Percentiles rank a stretch among this genome's conserved stretches.
Evolutionary conservation across 1,140 invertebrate genomes (phyloP).

Genomic region (Drosophila asahinai): DNA sequence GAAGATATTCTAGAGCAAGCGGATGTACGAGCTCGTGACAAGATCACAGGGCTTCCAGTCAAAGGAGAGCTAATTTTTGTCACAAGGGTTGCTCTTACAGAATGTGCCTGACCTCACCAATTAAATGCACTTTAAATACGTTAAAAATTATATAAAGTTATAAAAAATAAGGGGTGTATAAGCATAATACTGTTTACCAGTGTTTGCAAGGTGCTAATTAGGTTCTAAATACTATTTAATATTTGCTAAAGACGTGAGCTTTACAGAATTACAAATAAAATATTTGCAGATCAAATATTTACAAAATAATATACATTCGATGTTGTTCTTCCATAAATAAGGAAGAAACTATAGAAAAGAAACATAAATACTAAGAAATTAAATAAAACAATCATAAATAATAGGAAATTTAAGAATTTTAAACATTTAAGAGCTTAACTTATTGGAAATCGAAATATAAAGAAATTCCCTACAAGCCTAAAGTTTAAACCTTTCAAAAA

Average conservation of each 20-base stretch:
- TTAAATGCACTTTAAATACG: neutral
- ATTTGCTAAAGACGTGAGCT: neutral
- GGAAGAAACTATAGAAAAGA: too few relatives aligned
- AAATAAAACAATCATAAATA: too few relatives aligned
- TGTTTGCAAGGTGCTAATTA: neutral
- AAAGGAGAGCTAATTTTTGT: too few relatives aligned
- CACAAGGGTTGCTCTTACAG: too few relatives aligned
- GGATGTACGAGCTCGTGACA: constrained; percentile 33
- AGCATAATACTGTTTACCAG: too few relatives aligned
- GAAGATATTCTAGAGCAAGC: constrained; percentile 30
- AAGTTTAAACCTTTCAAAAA: neutral
- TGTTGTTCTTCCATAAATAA: too few relatives aligned
- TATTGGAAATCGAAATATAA: neutral
- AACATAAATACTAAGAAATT: too few relatives aligned
- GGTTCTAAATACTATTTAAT: neutral
- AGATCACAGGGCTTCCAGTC: neutral
- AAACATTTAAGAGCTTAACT: too few relatives aligned
- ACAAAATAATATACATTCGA: neutral
- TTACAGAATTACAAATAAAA: neutral
- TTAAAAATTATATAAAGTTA: too few relatives aligned
- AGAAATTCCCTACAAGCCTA: neutral
- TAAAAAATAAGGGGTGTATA: neutral
- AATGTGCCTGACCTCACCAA: neutral
- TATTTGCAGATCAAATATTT: neutral
- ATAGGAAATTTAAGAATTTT: too few relatives aligned